Evolutionary conservation across 2,888 invertebrate genomes (phyloP).

Genomic region (Ceramica pisi): DNA sequence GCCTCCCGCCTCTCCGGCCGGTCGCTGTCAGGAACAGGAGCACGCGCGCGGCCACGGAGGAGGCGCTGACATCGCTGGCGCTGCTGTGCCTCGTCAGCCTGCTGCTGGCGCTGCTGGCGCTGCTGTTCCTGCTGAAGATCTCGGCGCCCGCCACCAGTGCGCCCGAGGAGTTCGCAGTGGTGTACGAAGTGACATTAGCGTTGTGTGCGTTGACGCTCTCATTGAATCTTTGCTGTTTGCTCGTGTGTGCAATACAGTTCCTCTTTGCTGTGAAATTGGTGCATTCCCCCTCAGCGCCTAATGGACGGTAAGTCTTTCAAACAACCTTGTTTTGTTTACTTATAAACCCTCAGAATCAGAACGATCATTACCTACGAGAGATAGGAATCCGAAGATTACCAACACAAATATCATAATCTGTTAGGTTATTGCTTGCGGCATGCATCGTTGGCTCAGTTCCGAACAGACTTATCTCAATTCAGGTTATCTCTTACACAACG

Average conservation of each 20-base stretch:
- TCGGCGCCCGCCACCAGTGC: conserved; percentile 92
- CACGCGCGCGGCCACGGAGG: conserved; percentile 88
- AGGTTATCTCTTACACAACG: conserved; percentile 84
- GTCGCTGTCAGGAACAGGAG: conserved; percentile 80
- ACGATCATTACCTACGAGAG: conserved; percentile 15
- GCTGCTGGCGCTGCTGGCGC: conserved; percentile 95
- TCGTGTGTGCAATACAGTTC: conserved; percentile 98
- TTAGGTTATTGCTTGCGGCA: conserved; percentile 75
- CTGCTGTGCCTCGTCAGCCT: conserved; percentile 96
- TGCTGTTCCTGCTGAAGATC: conserved; percentile 96
- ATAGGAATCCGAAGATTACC: conserved; percentile 57
- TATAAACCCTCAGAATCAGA: conserved; percentile 26
- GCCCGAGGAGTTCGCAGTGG: conserved; percentile 95
- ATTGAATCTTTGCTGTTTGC: conserved; percentile 96
- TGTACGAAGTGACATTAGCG: conserved; percentile 97
- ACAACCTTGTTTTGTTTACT: conserved; percentile 29
- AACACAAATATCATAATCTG: conserved; percentile 79
- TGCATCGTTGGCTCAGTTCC: conserved; percentile 69
- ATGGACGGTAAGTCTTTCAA: conserved; percentile 90
- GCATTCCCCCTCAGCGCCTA: conserved; percentile 95
- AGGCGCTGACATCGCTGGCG: conserved; percentile 96
- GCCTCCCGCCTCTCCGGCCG: conserved; percentile 82
- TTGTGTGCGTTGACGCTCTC: conserved; percentile 97
- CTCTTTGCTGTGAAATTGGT: conserved; percentile 98
- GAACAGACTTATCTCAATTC: conserved; percentile 82